A percentile compares a stretch with the other conserved stretches of the same genome.
Conservation (phyloP, 2,888 invertebrate species). For the Copidosoma aretas region DNA sequence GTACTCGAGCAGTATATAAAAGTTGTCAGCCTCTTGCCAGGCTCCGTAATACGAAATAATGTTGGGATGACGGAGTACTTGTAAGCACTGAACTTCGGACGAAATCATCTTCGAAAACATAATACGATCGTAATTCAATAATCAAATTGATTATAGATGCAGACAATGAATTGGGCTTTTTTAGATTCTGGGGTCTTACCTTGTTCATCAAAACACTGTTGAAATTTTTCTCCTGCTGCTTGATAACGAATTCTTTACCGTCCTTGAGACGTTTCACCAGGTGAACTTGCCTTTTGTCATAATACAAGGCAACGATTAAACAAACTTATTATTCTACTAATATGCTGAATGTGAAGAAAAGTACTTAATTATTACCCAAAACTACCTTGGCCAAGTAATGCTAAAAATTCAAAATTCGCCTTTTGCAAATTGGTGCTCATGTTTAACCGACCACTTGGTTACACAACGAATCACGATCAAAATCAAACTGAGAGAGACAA, state of each 20-base stretch:
- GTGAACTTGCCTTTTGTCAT: conserved; percentile 48
- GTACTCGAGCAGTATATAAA: conserved; percentile 84
- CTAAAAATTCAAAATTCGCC: conserved; percentile 46
- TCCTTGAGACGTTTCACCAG: conserved; percentile 51
- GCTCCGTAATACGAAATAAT: conserved; percentile 56
- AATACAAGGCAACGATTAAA: conserved; percentile 8
- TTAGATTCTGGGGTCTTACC: conserved; percentile 10
- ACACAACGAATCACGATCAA: not conserved
- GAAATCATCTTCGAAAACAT: conserved; percentile 47
- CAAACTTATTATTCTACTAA: not conserved
- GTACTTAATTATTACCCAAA: conserved; percentile 48
- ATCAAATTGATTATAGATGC: not conserved
- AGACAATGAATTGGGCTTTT: not conserved
- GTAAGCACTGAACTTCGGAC: conserved; percentile 53
- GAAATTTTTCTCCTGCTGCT: conserved; percentile 47
- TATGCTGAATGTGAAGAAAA: not conserved
- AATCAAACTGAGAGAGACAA: not conserved
- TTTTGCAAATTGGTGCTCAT: conserved; percentile 31
- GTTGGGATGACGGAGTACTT: conserved; percentile 56
- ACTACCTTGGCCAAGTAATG: conserved; percentile 49
- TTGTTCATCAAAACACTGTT: conserved; percentile 39
- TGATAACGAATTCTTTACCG: conserved; percentile 52
- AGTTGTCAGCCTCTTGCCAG: conserved; percentile 52
- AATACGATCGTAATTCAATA: not conserved
- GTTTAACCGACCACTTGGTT: not conserved